Evolutionary conservation across 2,797 vertebrate genomes (phyloP), one percentile per base, ranked within the genome.

Genomic region (Eulemur coronatus): DNA sequence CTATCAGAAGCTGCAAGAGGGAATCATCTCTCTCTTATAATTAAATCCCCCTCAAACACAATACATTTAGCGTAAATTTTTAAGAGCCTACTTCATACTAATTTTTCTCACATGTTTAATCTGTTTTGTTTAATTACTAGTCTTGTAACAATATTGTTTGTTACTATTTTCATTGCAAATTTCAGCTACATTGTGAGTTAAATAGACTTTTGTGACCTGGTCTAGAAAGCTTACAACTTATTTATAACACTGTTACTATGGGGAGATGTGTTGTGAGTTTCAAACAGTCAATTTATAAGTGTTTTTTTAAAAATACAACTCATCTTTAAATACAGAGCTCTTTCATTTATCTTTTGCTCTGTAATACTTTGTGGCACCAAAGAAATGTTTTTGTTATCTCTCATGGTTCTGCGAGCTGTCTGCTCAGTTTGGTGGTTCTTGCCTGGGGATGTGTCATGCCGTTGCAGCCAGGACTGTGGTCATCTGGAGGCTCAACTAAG

Each of bases 91-190:
- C 4, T 35, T 35, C 2, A 79, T 79, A 63, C 43, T 93, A 84
- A 88, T 87, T 94, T 94, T 85, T 69, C n/a, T 75, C 30, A 59
- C 92, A 48, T 50, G 76, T 96, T 63, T 30, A 87, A 78, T 81
- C n/a, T 91, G 41, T 84, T 95, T 89, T 33, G 22, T 50, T 92
- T 94, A 95, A 87, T 92, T 97, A 10, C 28, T 94, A 72, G 86
- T 88, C 61, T 95, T 91, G 15, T 59, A 81, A 41, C 41, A 26
- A 9, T 72, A 63, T 79, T 38, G 22, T 94, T 80, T 91, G 26
- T 72, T 78, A 52, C 88, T 92, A 69, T 92, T 92, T 95, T 94
- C 38, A 84, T 52, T 75, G 63, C 50, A 75, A 90, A 92, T 90
- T 87, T 67, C 87, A 96, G 59, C 69, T 59, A 41, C 13, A 38